Evolutionary conservation across 2,888 invertebrate genomes (phyloP), one percentile per base, ranked within the genome.

Genomic region (Dione vanillae): DNA sequence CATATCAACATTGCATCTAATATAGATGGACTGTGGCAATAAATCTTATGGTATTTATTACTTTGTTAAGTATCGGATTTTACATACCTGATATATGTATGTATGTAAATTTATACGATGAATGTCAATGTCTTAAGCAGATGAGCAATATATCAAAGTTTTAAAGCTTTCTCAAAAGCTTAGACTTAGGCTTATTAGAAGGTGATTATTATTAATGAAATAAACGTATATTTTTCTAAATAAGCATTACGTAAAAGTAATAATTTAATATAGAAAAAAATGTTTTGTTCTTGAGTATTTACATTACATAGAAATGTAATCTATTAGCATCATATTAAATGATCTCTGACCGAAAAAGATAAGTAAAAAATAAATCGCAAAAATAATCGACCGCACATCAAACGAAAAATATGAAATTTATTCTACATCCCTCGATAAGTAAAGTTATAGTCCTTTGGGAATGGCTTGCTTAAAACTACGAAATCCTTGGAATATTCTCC

Each of bases 11-110:
- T 64, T 67, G 62, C 62, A 62, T 49, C 54, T 54, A 45, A 65
- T 9, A 61, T 8, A 51, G 37, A 45, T 40, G 45, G 47, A 10
- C 41, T 64, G 43, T 49, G 19, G 40, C 70, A 54, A 65, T 67
- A 71, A 67, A 71, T 69, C 47, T 12, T 12, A 40, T 35, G 10
- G 37, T 67, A 71, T 73, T 71, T 71, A 71, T 65, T 67, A 56
- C 59, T 67, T 69, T 67, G 71, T 71, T 66, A 52, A 19, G 65
- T 16, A 56, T 16, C 51, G 7, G 43, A 59, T 43, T 45, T 45
- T 45, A 45, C n/a, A n/a, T 45, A 8, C 7, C 14, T 27, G 45
- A 8, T 45, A 7, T 45, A 5, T 27, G 5, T 27, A 27, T 27
- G 27, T 27, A 27, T 27, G 27, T 27, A 27, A 27, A 27, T 27